Conservation (phyloP, 2,888 invertebrate genomes). For the Sericinus montela region DNA sequence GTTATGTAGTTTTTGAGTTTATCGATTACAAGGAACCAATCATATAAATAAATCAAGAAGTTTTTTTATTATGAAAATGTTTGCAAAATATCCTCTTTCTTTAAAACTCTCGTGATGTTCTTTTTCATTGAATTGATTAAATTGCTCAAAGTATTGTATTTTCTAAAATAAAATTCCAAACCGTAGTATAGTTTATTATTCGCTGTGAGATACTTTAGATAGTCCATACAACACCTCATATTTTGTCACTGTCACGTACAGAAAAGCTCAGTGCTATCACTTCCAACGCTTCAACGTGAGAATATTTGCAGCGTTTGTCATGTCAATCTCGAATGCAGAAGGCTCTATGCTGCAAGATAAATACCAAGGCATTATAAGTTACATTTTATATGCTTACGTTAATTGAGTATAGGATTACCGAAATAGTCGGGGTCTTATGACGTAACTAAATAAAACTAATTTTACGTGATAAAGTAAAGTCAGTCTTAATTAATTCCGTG, state of each 20-base stretch:
- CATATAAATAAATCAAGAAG: too few species aligned
- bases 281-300: background rate
- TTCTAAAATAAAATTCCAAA: background rate
- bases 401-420: too few species aligned
- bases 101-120: too few species aligned
- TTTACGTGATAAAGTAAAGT: background rate
- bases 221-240: background rate
- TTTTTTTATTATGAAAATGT: too few species aligned
- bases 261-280: background rate
- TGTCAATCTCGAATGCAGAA: background rate
- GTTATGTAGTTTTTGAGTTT: too few species aligned
- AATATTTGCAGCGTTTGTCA: background rate
- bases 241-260: conserved; percentile 1
- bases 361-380: too few species aligned
- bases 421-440: too few species aligned
- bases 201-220: background rate
- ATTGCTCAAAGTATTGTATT: too few species aligned
- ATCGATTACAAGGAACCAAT: too few species aligned
- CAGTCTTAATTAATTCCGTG: background rate
- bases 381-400: too few species aligned
- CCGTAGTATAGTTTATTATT: background rate
- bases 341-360: background rate
- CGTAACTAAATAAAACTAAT: background rate
- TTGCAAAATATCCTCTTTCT: too few species aligned
- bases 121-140: too few species aligned